phyloP scores from a whole-genome alignment of 2,888 invertebrate species.

The Abrostola tripartita region DNA sequence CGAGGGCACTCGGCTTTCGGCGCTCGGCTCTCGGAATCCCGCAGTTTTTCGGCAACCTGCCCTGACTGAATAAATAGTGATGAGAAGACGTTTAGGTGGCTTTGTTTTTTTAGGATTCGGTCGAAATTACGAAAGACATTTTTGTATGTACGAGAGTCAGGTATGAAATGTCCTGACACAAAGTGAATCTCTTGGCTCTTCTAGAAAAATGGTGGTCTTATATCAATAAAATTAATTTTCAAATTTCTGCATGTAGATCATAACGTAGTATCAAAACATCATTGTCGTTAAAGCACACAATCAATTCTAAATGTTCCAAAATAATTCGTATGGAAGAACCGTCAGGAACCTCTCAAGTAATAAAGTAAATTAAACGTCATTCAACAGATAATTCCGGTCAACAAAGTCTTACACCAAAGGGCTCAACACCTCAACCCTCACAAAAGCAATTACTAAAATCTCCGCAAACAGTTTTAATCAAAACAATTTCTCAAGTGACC shows the following conservation, averaged over 20 bases:
- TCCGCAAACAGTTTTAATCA: conserved; percentile 53
- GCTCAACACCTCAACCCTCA: conserved; percentile 5
- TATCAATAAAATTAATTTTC: too few relatives aligned
- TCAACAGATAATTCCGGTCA: neutral
- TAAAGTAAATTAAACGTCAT: conserved; percentile 3
- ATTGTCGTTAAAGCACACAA: too few relatives aligned
- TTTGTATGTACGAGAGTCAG: neutral
- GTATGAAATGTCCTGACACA: too few relatives aligned
- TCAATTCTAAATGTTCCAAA: too few relatives aligned
- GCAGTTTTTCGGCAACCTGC: conserved; percentile 41
- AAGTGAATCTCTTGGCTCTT: too few relatives aligned
- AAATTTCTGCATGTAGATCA: too few relatives aligned
- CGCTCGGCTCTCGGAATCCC: conserved; percentile 32
- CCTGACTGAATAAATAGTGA: conserved; percentile 45
- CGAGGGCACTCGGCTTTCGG: conserved; percentile 34
- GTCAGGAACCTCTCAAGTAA: too few relatives aligned
- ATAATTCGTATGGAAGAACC: too few relatives aligned
- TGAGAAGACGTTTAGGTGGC: conserved; percentile 1
- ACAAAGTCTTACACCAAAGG: neutral
- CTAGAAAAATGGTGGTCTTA: too few relatives aligned
- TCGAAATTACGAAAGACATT: neutral
- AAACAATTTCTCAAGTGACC: conserved; percentile 37
- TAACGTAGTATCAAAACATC: too few relatives aligned
- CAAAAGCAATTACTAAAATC: conserved; percentile 38
- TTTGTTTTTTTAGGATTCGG: neutral